Conservation (phyloP, 2,113 vertebrate species). For the Hystrix brachyura region DNA sequence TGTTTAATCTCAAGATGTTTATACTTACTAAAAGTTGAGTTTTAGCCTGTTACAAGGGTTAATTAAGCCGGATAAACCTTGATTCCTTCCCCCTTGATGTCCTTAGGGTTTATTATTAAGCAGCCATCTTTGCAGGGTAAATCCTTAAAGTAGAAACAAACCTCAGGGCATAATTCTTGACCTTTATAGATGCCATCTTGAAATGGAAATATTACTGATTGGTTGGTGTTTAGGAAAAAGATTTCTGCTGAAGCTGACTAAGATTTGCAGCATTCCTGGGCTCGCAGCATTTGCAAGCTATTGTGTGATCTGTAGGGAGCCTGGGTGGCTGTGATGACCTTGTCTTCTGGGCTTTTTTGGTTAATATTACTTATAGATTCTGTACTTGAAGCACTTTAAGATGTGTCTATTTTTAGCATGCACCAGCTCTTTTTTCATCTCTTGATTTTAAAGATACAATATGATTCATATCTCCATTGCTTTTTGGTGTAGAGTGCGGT, state of each 20-base stretch:
- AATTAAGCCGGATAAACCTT: constrained; percentile 35
- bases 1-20: constrained; percentile 49
- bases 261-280: constrained; percentile 4
- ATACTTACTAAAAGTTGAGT: constrained; percentile 18
- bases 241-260: constrained; percentile 45
- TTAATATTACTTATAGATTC: constrained; percentile 16
- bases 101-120: constrained; percentile 35
- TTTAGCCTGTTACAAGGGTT: not conserved
- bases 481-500: constrained; percentile 29
- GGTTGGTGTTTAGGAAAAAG: constrained; percentile 38
- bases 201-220: constrained; percentile 65
- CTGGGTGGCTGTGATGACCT: constrained; percentile 39
- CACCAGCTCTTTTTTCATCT: constrained; percentile 47
- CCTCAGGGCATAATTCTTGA: not conserved
- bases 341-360: not conserved
- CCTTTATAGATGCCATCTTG: constrained; percentile 17
- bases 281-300: constrained; percentile 23
- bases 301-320: constrained; percentile 35
- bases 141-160: constrained; percentile 57
- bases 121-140: not conserved
- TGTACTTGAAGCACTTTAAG: constrained; percentile 40
- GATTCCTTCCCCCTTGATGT: not conserved
- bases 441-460: constrained; percentile 61
- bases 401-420: constrained; percentile 42
- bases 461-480: constrained; percentile 72